A percentile compares a stretch with the other conserved stretches of the same genome.
phyloP scores from a whole-genome alignment of 1,140 invertebrate species.

The Neomicropteryx cornuta region DNA sequence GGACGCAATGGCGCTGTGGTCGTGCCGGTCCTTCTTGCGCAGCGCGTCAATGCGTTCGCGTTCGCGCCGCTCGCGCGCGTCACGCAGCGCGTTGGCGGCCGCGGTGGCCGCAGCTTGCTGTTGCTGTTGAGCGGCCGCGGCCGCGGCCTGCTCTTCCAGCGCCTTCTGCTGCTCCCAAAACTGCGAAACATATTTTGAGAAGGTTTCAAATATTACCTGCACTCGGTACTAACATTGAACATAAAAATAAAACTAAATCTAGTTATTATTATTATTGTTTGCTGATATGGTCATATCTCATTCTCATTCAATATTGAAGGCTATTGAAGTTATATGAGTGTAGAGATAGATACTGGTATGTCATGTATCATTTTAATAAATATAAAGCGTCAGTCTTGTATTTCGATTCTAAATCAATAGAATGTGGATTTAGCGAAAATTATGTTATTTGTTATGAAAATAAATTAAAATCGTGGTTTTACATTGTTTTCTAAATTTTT shows the following conservation, averaged over 20 bases:
- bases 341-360: too few relatives aligned
- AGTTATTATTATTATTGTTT: conserved; percentile 11
- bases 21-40: conserved; percentile 85
- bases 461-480: too few relatives aligned
- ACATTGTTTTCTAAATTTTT: too few relatives aligned
- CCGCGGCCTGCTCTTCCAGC: conserved; percentile 48
- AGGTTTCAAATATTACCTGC: conserved; percentile 31
- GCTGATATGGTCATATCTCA: conserved; percentile 6
- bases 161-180: conserved; percentile 73
- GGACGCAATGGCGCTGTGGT: conserved; percentile 90
- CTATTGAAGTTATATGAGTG: too few relatives aligned
- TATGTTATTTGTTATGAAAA: too few relatives aligned
- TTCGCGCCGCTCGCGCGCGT: conserved; percentile 59
- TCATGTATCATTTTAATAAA: too few relatives aligned
- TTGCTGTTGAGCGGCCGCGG: conserved; percentile 31
- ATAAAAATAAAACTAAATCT: too few relatives aligned
- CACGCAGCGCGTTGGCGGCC: conserved; percentile 48
- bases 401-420: too few relatives aligned
- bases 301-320: conserved; percentile 3
- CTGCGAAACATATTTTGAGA: conserved; percentile 55
- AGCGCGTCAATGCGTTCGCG: conserved; percentile 70
- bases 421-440: too few relatives aligned
- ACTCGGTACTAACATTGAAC: too few relatives aligned
- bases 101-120: conserved; percentile 29
- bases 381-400: too few relatives aligned